phyloP scores from a whole-genome alignment of 2,888 invertebrate genomes.

The Lasiommata megera region DNA sequence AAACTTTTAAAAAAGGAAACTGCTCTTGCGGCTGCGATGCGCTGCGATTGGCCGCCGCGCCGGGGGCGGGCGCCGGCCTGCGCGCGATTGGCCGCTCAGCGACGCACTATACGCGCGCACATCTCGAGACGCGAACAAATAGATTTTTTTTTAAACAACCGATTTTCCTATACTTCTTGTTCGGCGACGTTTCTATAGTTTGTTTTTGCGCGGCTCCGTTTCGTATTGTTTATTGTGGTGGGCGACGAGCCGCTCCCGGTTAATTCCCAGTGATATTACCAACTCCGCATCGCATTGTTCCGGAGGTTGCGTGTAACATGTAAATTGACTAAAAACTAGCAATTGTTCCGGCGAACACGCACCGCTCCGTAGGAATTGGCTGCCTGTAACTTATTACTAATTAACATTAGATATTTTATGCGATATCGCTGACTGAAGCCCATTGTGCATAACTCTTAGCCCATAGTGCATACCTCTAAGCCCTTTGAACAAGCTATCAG shows the following conservation, averaged over 20 bases:
- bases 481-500: slow-evolving; percentile 17
- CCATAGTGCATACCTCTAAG: slow-evolving; percentile 35
- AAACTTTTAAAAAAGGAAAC: slow-evolving; percentile 80
- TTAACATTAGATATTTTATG: slow-evolving; percentile 58
- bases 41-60: slow-evolving; percentile 61
- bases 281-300: slow-evolving; percentile 65
- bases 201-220: slow-evolving; percentile 73
- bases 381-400: slow-evolving; percentile 53
- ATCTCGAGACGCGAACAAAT: slow-evolving; percentile 77
- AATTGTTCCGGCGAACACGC: slow-evolving; percentile 66
- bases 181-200: slow-evolving; percentile 73
- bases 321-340: slow-evolving; percentile 71
- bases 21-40: slow-evolving; percentile 64
- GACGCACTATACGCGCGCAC: slow-evolving; percentile 71
- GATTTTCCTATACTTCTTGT: slow-evolving; percentile 82
- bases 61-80: slow-evolving; percentile 66
- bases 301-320: slow-evolving; percentile 63
- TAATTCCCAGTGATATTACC: slow-evolving; percentile 75
- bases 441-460: slow-evolving; percentile 35
- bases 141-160: slow-evolving; percentile 80
- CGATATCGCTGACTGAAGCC: slow-evolving; percentile 45
- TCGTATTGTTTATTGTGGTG: slow-evolving; percentile 78
- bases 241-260: slow-evolving; percentile 77
- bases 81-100: slow-evolving; percentile 63
- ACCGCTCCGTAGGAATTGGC: slow-evolving; percentile 40